phyloP scores from a whole-genome alignment of 2,797 vertebrate species.

The Tadarida brasiliensis region DNA sequence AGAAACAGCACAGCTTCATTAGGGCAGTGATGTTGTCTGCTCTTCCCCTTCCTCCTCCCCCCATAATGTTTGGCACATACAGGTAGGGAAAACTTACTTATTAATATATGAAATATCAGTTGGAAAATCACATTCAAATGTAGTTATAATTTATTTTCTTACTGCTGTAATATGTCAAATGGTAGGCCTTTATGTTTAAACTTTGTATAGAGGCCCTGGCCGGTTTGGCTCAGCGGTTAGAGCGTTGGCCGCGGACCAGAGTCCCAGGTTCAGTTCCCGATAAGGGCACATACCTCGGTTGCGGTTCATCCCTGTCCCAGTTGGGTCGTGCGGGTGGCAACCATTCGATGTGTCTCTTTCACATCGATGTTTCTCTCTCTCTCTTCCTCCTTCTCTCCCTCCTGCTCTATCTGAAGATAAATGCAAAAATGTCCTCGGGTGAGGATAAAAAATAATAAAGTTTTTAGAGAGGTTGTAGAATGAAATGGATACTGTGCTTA shows the following conservation, averaged over 20 bases:
- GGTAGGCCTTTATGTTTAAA: neutral
- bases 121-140: constrained; percentile 1
- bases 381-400: neutral
- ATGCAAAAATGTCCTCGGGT: neutral
- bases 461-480: constrained; percentile 32
- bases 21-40: neutral
- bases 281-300: neutral
- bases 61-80: neutral
- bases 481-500: neutral
- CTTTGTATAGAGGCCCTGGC: neutral
- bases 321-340: neutral
- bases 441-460: neutral
- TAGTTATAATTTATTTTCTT: neutral
- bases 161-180: neutral
- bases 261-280: neutral
- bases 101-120: neutral
- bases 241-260: neutral
- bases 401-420: neutral
- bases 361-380: too few relatives aligned
- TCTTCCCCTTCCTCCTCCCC: too few relatives aligned
- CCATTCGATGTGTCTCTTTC: neutral
- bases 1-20: neutral
- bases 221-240: neutral
- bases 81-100: neutral
- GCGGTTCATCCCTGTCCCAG: neutral